Base-by-base conservation (phyloP, 2,113 vertebrate species). In the Cynopterus brachyotis region DNA sequence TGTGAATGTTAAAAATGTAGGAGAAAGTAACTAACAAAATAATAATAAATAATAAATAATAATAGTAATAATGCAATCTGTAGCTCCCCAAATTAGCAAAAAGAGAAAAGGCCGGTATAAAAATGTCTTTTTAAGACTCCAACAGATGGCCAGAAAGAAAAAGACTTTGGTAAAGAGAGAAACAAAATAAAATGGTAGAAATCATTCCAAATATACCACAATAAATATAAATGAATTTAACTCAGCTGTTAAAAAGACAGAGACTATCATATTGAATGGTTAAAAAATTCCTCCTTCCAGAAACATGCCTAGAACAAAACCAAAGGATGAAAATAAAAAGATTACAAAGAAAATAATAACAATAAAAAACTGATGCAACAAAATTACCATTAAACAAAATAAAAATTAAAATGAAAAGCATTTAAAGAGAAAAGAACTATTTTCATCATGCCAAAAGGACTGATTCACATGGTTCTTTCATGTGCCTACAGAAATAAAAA, bases 161-260 rank as follows among this genome's bases (percentile, higher is more conserved):
- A 96, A 53, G 8, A 89, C 42, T 50, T 76, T 42, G 42, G 28
- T 19, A 66, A 95, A 86, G 3, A 83, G 15, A 70, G 90, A 90
- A 84, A 89, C 37, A 89, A 91, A 76, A 67, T n/a, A 12, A 83
- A 81, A 81, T 67, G 16, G 26, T 45, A 76, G 47, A 95, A 94
- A 85, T 67, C 45, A 93, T 42, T 82, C 62, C 76, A 80, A 53
- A 50, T 70, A 50, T 50, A 62, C 42, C 5, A 90, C 9, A 82
- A 69, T 85, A 89, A 96, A 85, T 91, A 86, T 24, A 96, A 79
- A 84, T 73, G n/a, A 57, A 82, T 86, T 89, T 86, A 84, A 92
- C 9, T 94, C 22, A 88, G 0, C n/a, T 85, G 62, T 47, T 91
- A 78, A 91, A 91, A 91, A 90, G 62, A 64, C 11, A 88, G 64